These are phyloP conservation scores for Lates japonicus DNA, from an alignment of 2,797 vertebrate species.

Conservation along the genomic window DNA sequence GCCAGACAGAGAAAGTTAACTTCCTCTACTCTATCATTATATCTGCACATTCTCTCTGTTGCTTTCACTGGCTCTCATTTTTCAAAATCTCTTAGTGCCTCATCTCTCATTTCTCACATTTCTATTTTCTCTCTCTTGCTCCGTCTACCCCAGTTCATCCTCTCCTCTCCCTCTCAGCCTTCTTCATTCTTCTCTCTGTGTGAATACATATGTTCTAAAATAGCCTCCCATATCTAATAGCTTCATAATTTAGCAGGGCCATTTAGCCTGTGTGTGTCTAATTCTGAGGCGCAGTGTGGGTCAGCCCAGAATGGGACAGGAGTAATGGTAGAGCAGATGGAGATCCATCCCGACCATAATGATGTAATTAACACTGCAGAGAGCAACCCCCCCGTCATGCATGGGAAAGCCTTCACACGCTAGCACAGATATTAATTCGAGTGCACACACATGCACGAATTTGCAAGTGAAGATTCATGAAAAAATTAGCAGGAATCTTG, in stretches of 20 bases:
- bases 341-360: constrained; percentile 86
- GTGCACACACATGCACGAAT: not conserved
- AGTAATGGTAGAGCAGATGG: constrained; percentile 85
- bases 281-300: constrained; percentile 78
- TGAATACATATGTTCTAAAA: constrained; percentile 85
- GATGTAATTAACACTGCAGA: constrained; percentile 84
- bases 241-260: constrained; percentile 85
- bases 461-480: not conserved
- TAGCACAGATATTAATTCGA: constrained; percentile 36
- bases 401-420: constrained; percentile 73
- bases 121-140: constrained; percentile 72
- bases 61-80: constrained; percentile 78
- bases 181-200: constrained; percentile 58
- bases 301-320: constrained; percentile 79
- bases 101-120: constrained; percentile 75
- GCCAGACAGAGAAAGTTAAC: constrained; percentile 76
- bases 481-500: not conserved
- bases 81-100: constrained; percentile 71
- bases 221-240: constrained; percentile 82
- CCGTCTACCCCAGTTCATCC: constrained; percentile 50
- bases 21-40: constrained; percentile 79
- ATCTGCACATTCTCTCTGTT: constrained; percentile 68
- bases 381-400: constrained; percentile 68
- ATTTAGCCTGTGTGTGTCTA: constrained; percentile 83
- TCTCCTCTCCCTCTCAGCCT: constrained; percentile 36